A percentile compares a stretch with the other conserved stretches of the same genome.
Evolutionary conservation across 2,113 vertebrate species (phyloP).

Genomic region (Equus quagga): DNA sequence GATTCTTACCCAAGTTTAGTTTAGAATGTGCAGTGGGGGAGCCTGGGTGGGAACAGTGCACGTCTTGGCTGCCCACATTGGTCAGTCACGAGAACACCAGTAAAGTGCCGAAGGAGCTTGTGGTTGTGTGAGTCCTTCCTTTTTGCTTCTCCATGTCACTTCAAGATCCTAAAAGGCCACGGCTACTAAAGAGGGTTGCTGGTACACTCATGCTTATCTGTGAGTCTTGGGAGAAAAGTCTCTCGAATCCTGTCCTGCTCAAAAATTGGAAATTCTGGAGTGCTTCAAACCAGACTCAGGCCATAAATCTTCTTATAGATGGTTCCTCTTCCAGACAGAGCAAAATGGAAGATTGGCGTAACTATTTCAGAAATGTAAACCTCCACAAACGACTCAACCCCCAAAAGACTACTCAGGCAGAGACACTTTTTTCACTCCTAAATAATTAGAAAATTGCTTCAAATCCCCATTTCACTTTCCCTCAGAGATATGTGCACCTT

Average conservation of each 20-base stretch:
- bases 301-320: neutral
- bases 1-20: neutral
- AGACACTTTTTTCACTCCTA: neutral
- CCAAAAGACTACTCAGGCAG: neutral
- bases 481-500: neutral
- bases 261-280: conserved; percentile 24
- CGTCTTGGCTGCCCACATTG: accelerated
- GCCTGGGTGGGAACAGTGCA: accelerated
- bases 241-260: neutral
- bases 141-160: neutral
- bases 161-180: neutral
- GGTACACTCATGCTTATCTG: neutral
- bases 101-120: neutral
- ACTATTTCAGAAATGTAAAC: neutral
- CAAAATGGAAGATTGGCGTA: neutral
- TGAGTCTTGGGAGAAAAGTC: neutral
- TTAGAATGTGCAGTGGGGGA: neutral
- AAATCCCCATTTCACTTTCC: neutral
- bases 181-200: neutral
- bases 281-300: neutral
- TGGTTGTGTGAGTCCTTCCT: neutral
- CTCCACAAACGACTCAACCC: neutral
- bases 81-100: neutral
- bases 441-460: conserved; percentile 24
- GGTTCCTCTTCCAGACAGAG: neutral